Evolutionary conservation across 2,797 vertebrate genomes (phyloP), one percentile per base, ranked within the genome.

Genomic region (Oreochromis mossambicus): DNA sequence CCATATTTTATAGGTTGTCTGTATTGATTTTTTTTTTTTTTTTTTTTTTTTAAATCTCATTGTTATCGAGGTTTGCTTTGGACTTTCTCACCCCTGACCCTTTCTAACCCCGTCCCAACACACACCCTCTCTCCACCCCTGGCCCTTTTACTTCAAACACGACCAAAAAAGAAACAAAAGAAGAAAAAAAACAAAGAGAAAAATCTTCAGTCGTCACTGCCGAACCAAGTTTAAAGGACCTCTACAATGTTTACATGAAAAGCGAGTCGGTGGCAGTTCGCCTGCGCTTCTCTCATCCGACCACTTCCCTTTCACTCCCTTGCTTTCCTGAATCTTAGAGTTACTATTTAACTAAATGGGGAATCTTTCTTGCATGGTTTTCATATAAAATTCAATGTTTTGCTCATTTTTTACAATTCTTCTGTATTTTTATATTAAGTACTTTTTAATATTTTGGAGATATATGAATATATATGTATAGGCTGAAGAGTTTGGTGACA

Each of bases 341-440:
- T 92, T 94, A 91, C 94, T 94, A 93, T 92, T 91, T 95, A 91
- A 94, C 92, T 89, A 82, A 93, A 85, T 86, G 93, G 94, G 93
- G 91, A 94, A 92, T 94, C 94, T 93, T 91, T 94, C 93, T 93
- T 94, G 96, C 96, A 95, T 96, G 95, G 91, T 95, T 96, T 96
- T 96, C 95, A 96, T 96, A 96, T 94, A 95, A 95, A 95, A 94
- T 88, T 94, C 93, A 95, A 95, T 96, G 94, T 96, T 95, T 95
- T 96, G 90, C 95, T 96, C 92, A 95, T 95, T 97, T 96, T 97
- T 96, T 96, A 96, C 94, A 92, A 96, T 93, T 96, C 94, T 96
- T 96, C 95, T 96, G 96, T 97, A 96, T 96, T 97, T 97, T 97
- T 97, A 96, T 96, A 97, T 97, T 96, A 94, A 96, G 95, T 96